phyloP scores from a whole-genome alignment of 2,113 vertebrate species.

The Gobiocypris rarus region DNA sequence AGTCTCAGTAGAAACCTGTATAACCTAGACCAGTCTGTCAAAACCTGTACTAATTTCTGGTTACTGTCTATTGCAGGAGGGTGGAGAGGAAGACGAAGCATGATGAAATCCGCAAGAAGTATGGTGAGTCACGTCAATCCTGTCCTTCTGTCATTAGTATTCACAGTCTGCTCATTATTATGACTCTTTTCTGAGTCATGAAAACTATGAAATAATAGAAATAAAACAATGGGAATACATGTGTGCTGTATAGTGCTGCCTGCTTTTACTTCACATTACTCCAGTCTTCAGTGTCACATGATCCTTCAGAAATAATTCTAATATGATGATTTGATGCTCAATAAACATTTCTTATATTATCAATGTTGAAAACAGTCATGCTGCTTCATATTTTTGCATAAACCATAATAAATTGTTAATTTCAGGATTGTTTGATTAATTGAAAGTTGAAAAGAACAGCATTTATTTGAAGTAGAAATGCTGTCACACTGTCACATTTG shows the following conservation, averaged over 20 bases:
- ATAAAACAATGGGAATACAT: background rate
- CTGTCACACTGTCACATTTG: no score
- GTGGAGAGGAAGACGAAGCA: constrained; percentile 78
- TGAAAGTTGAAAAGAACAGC: no score
- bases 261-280: no score
- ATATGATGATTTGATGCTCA: background rate
- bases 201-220: background rate
- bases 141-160: background rate
- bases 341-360: background rate
- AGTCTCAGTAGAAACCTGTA: background rate
- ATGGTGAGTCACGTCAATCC: constrained; percentile 74
- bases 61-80: constrained; percentile 71
- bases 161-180: background rate
- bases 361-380: background rate
- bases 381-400: background rate
- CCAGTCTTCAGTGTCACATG: no score
- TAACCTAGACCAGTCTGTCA: background rate
- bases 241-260: no score
- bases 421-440: no score
- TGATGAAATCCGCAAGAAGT: constrained; percentile 88
- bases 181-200: background rate
- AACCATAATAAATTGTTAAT: no score
- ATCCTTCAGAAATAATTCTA: no score
- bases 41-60: background rate
- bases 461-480: no score